These are phyloP conservation scores for Thaleichthys pacificus DNA, from an alignment of 2,797 vertebrate species.

Conservation along the genomic window DNA sequence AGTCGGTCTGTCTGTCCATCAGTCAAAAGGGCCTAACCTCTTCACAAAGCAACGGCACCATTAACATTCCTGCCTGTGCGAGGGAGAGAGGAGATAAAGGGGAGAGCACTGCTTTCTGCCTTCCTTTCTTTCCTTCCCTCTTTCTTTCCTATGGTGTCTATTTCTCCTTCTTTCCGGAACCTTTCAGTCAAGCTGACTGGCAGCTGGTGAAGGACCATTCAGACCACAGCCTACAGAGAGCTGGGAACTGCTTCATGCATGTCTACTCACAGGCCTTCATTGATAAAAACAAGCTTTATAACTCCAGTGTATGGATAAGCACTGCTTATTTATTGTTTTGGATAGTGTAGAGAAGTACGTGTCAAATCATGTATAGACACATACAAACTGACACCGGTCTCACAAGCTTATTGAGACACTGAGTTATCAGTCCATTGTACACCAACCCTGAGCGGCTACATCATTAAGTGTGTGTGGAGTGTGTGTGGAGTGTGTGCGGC, in stretches of 20 bases:
- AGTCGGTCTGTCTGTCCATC: slow-evolving; percentile 47
- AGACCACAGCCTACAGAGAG: neutral
- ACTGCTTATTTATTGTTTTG: neutral
- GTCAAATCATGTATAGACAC: neutral
- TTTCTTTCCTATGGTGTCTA: slow-evolving; percentile 40
- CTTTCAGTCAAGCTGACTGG: slow-evolving; percentile 17
- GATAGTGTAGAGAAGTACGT: neutral
- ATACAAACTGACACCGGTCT: slow-evolving; percentile 1
- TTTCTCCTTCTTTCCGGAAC: slow-evolving; percentile 27
- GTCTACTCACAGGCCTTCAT: neutral
- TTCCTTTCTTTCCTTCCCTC: slow-evolving; percentile 14
- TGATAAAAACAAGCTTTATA: neutral
- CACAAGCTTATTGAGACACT: too few relatives aligned
- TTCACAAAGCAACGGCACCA: slow-evolving; percentile 58
- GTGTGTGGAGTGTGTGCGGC: too few relatives aligned
- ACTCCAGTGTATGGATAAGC: neutral
- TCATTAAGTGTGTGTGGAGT: too few relatives aligned
- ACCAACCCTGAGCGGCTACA: too few relatives aligned
- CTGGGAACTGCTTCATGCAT: neutral
- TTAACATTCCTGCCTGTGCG: slow-evolving; percentile 66
- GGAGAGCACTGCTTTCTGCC: slow-evolving; percentile 25
- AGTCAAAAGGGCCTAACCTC: slow-evolving; percentile 12
- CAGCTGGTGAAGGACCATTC: slow-evolving; percentile 4
- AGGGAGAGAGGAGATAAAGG: slow-evolving; percentile 53
- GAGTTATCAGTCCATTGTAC: too few relatives aligned